Conservation (phyloP, 2,888 invertebrate species). For the Acrobasis consociella region DNA sequence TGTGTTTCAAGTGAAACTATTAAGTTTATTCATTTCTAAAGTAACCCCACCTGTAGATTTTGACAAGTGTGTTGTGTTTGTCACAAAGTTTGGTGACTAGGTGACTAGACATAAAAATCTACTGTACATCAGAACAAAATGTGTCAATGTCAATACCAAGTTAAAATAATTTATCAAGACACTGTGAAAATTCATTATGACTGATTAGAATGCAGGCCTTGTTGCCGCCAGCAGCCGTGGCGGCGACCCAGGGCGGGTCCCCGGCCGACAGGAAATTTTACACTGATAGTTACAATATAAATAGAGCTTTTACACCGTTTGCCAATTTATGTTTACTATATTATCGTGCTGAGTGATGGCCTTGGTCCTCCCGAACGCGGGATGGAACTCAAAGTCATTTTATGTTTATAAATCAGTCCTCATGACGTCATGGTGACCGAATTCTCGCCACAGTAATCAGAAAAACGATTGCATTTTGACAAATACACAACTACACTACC, state of each 20-base stretch:
- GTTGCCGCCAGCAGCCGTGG: conserved; percentile 26
- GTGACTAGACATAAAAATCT: too few relatives aligned
- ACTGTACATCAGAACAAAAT: not conserved
- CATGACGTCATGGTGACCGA: conserved; percentile 76
- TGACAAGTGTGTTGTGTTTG: not conserved
- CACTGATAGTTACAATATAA: conserved; percentile 61
- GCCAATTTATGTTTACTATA: conserved; percentile 71
- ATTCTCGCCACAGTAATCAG: conserved; percentile 57
- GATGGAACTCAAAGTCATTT: conserved; percentile 69
- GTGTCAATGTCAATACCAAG: not conserved
- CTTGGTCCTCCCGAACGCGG: conserved; percentile 69
- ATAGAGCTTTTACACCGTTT: conserved; percentile 67
- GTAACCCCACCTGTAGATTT: not conserved
- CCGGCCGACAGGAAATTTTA: conserved; percentile 34
- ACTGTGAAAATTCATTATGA: conserved; percentile 15
- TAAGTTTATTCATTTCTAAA: not conserved
- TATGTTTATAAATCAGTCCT: conserved; percentile 76
- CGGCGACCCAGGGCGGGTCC: conserved; percentile 63
- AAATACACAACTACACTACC: conserved; percentile 27
- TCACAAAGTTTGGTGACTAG: not conserved
- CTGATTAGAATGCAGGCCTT: conserved; percentile 32
- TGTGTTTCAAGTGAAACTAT: not conserved
- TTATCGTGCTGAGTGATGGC: conserved; percentile 64
- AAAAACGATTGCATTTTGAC: conserved; percentile 39
- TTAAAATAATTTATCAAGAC: not conserved